Evolutionary conservation across 1,140 invertebrate species (phyloP).

Genomic region (Nymphalis io): DNA sequence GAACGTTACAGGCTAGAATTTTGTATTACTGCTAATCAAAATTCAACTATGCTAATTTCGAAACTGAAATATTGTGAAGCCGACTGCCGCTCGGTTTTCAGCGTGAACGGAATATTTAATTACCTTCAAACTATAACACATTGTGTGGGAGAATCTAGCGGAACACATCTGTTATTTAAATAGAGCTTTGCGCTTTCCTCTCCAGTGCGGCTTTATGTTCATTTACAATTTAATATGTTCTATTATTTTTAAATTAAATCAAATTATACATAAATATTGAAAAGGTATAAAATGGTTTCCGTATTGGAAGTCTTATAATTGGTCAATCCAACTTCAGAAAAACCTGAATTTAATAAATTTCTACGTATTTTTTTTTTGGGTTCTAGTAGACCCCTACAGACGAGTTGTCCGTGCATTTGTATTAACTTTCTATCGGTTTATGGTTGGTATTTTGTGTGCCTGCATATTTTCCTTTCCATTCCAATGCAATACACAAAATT

Average conservation of each 20-base stretch:
- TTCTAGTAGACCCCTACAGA: too few species aligned
- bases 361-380: too few species aligned
- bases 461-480: too few species aligned
- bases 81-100: conserved; percentile 25
- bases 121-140: conserved; percentile 31
- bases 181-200: conserved; percentile 9
- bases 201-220: not conserved
- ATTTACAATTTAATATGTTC: not conserved
- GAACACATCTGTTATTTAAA: conserved; percentile 20
- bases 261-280: not conserved
- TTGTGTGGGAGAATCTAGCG: conserved; percentile 4
- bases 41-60: conserved; percentile 67
- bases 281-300: too few species aligned
- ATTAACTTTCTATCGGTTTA: too few species aligned
- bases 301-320: too few species aligned
- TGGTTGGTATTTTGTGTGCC: too few species aligned
- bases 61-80: conserved; percentile 39
- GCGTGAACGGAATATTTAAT: conserved; percentile 40
- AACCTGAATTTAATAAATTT: too few species aligned
- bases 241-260: not conserved
- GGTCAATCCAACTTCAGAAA: too few species aligned
- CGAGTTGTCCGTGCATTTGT: too few species aligned
- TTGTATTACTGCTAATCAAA: conserved; percentile 64
- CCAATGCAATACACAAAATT: too few species aligned
- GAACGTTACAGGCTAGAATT: conserved; percentile 27